Conservation (phyloP, 2,113 vertebrate genomes). For the Scopus umbretta region DNA sequence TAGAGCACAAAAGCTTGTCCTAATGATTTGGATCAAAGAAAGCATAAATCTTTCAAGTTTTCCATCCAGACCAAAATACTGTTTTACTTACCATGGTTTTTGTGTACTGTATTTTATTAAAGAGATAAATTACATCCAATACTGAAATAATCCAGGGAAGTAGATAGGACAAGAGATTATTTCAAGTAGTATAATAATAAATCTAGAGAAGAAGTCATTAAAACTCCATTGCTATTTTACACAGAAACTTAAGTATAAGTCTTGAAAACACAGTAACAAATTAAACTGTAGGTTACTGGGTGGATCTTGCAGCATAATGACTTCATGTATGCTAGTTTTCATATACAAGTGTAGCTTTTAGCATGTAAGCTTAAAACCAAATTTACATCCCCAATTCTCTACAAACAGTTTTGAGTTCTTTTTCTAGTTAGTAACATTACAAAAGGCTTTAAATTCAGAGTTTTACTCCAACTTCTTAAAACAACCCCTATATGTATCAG, state of each 20-base stretch:
- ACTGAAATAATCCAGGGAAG: background rate
- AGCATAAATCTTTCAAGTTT: background rate
- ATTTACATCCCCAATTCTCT: background rate
- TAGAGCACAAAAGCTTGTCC: background rate
- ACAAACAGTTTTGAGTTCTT: background rate
- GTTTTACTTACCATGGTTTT: background rate
- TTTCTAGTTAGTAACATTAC: background rate
- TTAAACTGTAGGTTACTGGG: background rate
- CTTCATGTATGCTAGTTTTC: background rate
- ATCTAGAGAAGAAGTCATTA: background rate
- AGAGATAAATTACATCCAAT: background rate
- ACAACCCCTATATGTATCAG: background rate
- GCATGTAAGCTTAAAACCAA: background rate
- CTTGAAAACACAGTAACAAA: background rate
- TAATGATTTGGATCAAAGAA: background rate
- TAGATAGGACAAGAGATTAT: background rate
- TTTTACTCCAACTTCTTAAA: background rate
- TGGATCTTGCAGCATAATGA: background rate
- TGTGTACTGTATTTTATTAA: background rate
- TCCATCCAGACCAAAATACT: background rate
- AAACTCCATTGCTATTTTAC: background rate
- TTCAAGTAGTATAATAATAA: background rate
- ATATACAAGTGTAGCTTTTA: background rate
- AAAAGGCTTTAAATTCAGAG: background rate
- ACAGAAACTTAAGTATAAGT: background rate